Base-by-base conservation (phyloP, 2,113 vertebrate species). In the Phasianus colchicus region DNA sequence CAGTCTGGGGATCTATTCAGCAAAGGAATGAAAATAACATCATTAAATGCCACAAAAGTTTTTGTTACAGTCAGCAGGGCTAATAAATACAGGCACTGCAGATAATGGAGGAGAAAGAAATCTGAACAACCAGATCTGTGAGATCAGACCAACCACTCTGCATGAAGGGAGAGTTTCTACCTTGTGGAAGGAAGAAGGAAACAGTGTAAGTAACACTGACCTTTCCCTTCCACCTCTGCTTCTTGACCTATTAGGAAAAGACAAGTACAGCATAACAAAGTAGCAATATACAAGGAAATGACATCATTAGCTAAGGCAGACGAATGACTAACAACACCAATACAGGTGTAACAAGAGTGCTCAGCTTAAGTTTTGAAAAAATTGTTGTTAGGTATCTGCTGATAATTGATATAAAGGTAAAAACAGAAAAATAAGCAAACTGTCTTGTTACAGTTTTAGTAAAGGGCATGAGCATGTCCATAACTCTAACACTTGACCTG, bases 11-110 rank as follows among this genome's bases (percentile, higher is more conserved):
- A 79, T 32, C 55, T 38, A 95, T 55, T 74, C n/a, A 42, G 47
- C 80, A 78, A 86, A 94, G 57, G 40, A 92, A 78, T 64, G n/a
- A 77, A 88, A 76, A 48, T 92, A 65, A 83, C 58, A 88, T 61
- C 74, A 88, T 58, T 55, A 90, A 75, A 89, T 65, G 57, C 30
- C 14, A 13, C 47, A 64, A 52, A 91, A 91, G n/a, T 47, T 94
- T 91, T 85, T 93, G 43, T 85, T 64, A 43, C 27, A 54, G 58
- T 84, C 78, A 86, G 9, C 13, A 24, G 6, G 10, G 30, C 40
- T 84, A 90, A 77, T 88, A 77, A 74, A 70, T 82, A 32, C 8
- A 75, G 88, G 32, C 43, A 86, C 11, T 47, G 42, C 54, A 76
- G 42, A 85, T 81, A 95, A 47, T 32, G 42, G 70, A 83, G 32